phyloP scores from a whole-genome alignment of 2,888 invertebrate genomes.

The Balanococcus diminutus region DNA sequence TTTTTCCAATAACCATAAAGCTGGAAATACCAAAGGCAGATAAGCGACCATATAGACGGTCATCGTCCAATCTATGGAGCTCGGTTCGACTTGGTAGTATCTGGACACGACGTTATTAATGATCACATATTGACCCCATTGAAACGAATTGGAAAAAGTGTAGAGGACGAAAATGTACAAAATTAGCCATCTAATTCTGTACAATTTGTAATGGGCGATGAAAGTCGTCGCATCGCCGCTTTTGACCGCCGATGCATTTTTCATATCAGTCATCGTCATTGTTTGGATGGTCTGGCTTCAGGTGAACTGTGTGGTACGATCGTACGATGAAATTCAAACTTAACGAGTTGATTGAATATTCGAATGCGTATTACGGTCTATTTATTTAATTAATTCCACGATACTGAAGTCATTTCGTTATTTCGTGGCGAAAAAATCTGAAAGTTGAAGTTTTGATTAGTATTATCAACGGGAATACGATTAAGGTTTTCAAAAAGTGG shows the following conservation, averaged over 20 bases:
- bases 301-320: not conserved
- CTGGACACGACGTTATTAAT: constrained; percentile 82
- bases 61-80: constrained; percentile 91
- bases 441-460: not conserved
- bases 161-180: constrained; percentile 84
- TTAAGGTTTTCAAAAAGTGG: not conserved
- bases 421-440: constrained; percentile 20
- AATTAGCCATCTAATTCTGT: constrained; percentile 82
- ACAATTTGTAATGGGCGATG: constrained; percentile 62
- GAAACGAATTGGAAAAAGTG: constrained; percentile 90
- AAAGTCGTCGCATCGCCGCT: not conserved
- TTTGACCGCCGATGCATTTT: not conserved
- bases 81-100: constrained; percentile 76
- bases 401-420: not conserved
- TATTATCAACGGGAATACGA: not conserved
- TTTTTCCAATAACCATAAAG: constrained; percentile 92
- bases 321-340: not conserved
- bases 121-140: constrained; percentile 97
- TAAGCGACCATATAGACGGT: constrained; percentile 98
- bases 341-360: not conserved
- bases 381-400: not conserved
- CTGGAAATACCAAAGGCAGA: constrained; percentile 96
- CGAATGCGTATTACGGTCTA: not conserved
- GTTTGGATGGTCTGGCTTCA: not conserved
- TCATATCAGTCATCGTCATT: constrained; percentile 21